Percentiles rank a stretch among this genome's conserved stretches.
Evolutionary conservation across 2,113 vertebrate genomes (phyloP).

Genomic region (Rhegmatorhina hoffmannsi): DNA sequence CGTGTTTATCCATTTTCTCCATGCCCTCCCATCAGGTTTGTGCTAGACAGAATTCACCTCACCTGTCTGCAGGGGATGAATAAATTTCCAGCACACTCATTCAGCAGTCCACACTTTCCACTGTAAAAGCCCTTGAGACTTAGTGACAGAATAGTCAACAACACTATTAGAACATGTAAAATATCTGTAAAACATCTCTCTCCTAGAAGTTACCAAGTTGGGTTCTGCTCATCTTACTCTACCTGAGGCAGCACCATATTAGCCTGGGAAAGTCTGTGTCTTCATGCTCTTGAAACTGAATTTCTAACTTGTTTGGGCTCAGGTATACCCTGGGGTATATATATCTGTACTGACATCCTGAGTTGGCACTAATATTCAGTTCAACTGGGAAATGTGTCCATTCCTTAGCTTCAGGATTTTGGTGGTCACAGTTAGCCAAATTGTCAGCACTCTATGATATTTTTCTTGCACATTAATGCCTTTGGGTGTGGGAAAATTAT

Average conservation of each 20-base stretch:
- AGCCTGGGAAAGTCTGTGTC: background rate
- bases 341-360: background rate
- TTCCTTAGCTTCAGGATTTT: background rate
- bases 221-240: background rate
- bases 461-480: background rate
- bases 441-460: background rate
- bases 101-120: background rate
- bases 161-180: background rate
- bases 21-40: background rate
- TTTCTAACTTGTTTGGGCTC: background rate
- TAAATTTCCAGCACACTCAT: background rate
- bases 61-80: constrained; percentile 11
- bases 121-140: background rate
- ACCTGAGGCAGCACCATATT: background rate
- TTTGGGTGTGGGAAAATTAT: background rate
- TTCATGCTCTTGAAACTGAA: background rate
- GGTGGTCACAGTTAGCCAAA: background rate
- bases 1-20: background rate
- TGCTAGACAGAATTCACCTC: background rate
- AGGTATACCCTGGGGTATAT: background rate
- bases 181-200: background rate
- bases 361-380: background rate
- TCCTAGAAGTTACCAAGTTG: background rate
- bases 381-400: background rate
- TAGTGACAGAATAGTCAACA: constrained; percentile 1